Evolutionary conservation across 2,888 invertebrate genomes (phyloP), one percentile per base, ranked within the genome.

Genomic region (Pegoplata infirma): DNA sequence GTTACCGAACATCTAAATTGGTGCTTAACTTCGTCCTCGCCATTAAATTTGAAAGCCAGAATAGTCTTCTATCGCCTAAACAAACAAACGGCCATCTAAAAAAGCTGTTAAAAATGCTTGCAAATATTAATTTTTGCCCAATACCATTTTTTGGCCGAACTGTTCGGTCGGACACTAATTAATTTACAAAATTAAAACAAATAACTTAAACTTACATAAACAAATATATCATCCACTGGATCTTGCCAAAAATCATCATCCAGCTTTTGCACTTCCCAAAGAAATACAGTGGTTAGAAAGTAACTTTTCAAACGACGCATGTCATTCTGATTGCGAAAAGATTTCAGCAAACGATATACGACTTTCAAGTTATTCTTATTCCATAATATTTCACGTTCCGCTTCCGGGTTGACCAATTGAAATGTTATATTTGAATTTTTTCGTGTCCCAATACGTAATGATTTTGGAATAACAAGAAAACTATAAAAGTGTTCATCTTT

Each of bases 261-360:
- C 3, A 66, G 46, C 3, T 59, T 51, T 0, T 80, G 55, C 6
- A 77, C 75, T 47, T 84, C 82, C 75, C 76, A 76, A n/a, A 85
- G 56, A 66, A 82, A 85, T 5, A 82, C 61, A 0, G 81, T 82
- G 6, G 84, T 85, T 0, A 85, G 74, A 10, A 83, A 84, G 56
- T 83, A 84, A 51, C 83, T 84, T 69, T 85, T 85, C 0, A 84
- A 44, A 8, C 81, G 81, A 16, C 44, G 5, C 28, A 84, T 32
- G 5, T 68, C 66, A 5, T 69, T 73, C 1, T 59, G 53, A 19
- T 84, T 82, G 0, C 84, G 76, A 0, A 85, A n/a, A 5, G 84
- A 82, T 25, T 85, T 85, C 4, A 85, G 49, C 7, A 85, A 71
- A 17, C 84, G 80, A 49, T 83, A 75, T 0, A 81, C 75, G 5